A percentile compares a stretch with the other conserved stretches of the same genome.
phyloP scores from a whole-genome alignment of 2,113 vertebrate species.

The Rattus rattus region DNA sequence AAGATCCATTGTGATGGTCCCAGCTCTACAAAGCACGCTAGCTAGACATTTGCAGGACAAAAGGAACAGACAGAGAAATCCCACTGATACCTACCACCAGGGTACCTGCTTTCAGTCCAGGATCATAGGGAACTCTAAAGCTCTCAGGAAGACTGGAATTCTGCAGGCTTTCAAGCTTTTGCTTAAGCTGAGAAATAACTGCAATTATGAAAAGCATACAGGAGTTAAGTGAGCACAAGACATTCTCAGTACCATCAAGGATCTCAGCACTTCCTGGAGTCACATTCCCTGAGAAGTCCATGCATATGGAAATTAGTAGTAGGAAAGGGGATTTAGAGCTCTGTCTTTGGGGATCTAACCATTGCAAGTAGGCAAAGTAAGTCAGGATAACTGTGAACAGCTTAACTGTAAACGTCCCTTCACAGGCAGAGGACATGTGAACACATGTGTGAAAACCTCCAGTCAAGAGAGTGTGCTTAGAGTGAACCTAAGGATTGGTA shows the following conservation, averaged over 20 bases:
- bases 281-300: not conserved
- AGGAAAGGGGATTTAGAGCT: not conserved
- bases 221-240: conserved; percentile 19
- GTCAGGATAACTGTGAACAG: not conserved
- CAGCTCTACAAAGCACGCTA: not conserved
- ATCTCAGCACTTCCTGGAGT: not conserved
- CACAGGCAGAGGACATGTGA: not conserved
- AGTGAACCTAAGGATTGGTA: not conserved
- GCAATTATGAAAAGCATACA: conserved; percentile 78
- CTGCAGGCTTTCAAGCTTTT: conserved; percentile 96
- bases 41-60: not conserved
- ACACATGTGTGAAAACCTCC: not conserved
- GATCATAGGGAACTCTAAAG: conserved; percentile 97
- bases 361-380: not conserved
- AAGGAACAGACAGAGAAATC: not conserved
- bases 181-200: conserved; percentile 96
- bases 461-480: not conserved
- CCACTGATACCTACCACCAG: conserved; percentile 90
- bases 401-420: too few species aligned
- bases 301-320: not conserved
- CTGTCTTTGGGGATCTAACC: conserved; percentile 28
- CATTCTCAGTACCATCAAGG: not conserved
- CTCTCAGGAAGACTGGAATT: conserved; percentile 91
- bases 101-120: conserved; percentile 94
- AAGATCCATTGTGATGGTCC: not conserved